A percentile compares a stretch with the other conserved stretches of the same genome.
phyloP scores from a whole-genome alignment of 2,888 invertebrate genomes.

The Idaea dimidiata region DNA sequence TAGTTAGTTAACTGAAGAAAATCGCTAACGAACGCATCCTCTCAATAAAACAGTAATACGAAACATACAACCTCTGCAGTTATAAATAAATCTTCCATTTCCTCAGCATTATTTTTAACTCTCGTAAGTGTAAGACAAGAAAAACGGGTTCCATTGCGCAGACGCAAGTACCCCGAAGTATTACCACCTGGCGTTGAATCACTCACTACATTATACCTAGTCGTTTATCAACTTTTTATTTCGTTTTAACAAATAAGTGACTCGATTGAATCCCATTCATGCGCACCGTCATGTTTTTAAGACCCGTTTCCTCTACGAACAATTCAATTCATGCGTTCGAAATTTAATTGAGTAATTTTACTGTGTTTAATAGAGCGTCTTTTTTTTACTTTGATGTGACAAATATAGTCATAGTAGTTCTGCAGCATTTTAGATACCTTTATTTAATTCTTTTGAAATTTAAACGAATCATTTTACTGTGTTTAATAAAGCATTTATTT shows the following conservation, averaged over 20 bases:
- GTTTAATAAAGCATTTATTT: no score
- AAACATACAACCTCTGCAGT: neutral
- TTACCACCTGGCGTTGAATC: conserved; percentile 25
- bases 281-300: conserved; percentile 44
- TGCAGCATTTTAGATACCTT: no score
- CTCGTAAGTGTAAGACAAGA: neutral
- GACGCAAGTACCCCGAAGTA: neutral
- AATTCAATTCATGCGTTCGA: neutral
- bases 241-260: conserved; percentile 42
- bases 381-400: no score
- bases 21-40: neutral
- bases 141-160: neutral
- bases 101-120: neutral
- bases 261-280: conserved; percentile 56
- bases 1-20: neutral
- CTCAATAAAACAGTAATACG: neutral
- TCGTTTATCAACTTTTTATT: conserved; percentile 40
- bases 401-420: no score
- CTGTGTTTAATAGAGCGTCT: neutral
- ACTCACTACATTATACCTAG: conserved; percentile 23
- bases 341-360: neutral
- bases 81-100: neutral
- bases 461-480: no score
- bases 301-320: conserved; percentile 19
- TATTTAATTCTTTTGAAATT: no score